Base-by-base conservation (phyloP, 2,797 vertebrate genomes). In the Ptychadena robeensis region DNA sequence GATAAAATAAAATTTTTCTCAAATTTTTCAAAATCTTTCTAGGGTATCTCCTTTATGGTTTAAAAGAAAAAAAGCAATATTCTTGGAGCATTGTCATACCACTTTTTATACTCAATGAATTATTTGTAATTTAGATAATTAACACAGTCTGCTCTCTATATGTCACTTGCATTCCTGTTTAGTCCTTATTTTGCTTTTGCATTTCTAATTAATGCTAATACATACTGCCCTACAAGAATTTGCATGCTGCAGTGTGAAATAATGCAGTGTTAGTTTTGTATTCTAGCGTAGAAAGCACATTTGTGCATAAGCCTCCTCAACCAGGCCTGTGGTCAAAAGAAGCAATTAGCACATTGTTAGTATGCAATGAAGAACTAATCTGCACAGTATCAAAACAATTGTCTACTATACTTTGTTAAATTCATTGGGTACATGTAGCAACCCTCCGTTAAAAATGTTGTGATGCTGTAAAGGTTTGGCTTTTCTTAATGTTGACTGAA, bases 341-440 rank as follows among this genome's bases (percentile, higher is more conserved):
- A 92, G 91, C 92, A 93, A 94, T 94, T 94, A 94, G 90, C 92
- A 93, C 92, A 89, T 92, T 90, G 92, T 92, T 93, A 93, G 90
- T 90, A 89, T 92, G 91, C 92, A 93, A 90, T 92, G 89, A 93
- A 92, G 91, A 92, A 92, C 91, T 93, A 93, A 93, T 93, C 92
- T 91, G 89, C 86, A 83, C 87, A 89, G 89, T 90, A 89, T 91
- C 91, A 88, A 93, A 93, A 92, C 90, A 89, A 91, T 86, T 90
- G 90, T 89, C 90, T 91, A 72, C 87, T 93, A 77, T 87, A 86
- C 90, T 92, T 90, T 90, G 87, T 81, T 86, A 86, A 81, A 90
- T 87, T 89, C 85, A 85, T 83, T 80, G 74, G 80, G 67, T 86
- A 73, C 70, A 57, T 82, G 87, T 67, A 75, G 68, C 79, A 79